phyloP scores from a whole-genome alignment of 2,797 vertebrate species.

The Echeneis naucrates region DNA sequence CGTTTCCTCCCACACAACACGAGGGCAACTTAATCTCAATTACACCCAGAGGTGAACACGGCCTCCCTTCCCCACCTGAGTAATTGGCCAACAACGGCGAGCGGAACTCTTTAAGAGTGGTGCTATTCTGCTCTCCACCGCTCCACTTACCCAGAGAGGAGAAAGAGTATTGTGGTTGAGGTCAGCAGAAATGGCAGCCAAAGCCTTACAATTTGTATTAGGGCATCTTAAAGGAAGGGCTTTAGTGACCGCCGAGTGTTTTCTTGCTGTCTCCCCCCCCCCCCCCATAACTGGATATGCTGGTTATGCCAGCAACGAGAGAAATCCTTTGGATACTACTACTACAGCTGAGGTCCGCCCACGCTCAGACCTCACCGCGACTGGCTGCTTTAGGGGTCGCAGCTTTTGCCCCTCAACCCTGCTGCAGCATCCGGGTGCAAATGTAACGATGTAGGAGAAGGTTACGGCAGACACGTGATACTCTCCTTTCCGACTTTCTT shows the following conservation, averaged over 20 bases:
- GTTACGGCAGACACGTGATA: slow-evolving; percentile 17
- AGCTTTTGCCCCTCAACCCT: slow-evolving; percentile 39
- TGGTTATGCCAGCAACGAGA: slow-evolving; percentile 52
- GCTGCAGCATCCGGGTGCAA: background rate
- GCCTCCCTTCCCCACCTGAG: slow-evolving; percentile 59
- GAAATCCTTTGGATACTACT: slow-evolving; percentile 53
- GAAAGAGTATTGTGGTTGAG: slow-evolving; percentile 34
- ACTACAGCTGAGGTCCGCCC: slow-evolving; percentile 48
- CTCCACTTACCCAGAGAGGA: slow-evolving; percentile 38
- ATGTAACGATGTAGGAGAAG: slow-evolving; percentile 39
- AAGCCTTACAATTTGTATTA: slow-evolving; percentile 71
- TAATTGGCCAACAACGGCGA: slow-evolving; percentile 36
- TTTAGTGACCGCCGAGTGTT: slow-evolving; percentile 62
- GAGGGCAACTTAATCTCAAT: slow-evolving; percentile 61
- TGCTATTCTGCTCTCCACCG: slow-evolving; percentile 28
- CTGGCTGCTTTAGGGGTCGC: slow-evolving; percentile 48
- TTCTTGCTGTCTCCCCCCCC: slow-evolving; percentile 29
- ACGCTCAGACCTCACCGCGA: slow-evolving; percentile 59
- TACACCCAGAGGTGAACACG: slow-evolving; percentile 63
- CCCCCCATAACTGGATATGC: too few species aligned
- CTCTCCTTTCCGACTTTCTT: too few species aligned
- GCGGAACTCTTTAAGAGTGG: slow-evolving; percentile 38
- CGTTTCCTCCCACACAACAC: slow-evolving; percentile 57
- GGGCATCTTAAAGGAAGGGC: slow-evolving; percentile 63
- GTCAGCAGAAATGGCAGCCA: slow-evolving; percentile 61